Evolutionary conservation across 2,888 invertebrate species (phyloP).

Genomic region (Metopia argyrocephala): DNA sequence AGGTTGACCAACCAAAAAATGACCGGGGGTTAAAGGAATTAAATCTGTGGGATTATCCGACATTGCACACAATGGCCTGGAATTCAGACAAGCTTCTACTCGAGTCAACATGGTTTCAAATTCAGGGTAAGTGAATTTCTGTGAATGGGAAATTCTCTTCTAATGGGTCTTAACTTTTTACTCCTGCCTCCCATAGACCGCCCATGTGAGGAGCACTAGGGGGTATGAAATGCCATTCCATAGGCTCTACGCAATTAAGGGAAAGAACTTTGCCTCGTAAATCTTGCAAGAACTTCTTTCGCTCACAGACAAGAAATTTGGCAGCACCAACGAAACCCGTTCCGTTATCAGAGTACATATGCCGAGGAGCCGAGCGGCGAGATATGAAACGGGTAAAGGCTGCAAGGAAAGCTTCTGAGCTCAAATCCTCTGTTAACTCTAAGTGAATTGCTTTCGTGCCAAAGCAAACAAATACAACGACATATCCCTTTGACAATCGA

Average conservation of each 20-base stretch:
- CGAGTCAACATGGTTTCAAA: conserved; percentile 1
- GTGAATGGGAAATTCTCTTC: conserved; percentile 11
- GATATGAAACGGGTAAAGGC: conserved; percentile 50
- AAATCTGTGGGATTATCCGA: conserved; percentile 2
- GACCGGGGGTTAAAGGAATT: conserved; percentile 17
- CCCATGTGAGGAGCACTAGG: conserved; percentile 36
- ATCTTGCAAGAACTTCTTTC: neutral
- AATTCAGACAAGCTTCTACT: conserved; percentile 14
- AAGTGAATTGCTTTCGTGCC: conserved; percentile 55
- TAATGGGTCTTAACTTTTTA: conserved; percentile 14
- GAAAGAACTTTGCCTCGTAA: conserved; percentile 2
- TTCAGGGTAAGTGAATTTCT: conserved; percentile 19
- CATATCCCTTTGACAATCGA: conserved; percentile 36
- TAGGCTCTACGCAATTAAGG: neutral
- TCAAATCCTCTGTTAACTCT: conserved; percentile 34
- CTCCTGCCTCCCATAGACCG: too few relatives aligned
- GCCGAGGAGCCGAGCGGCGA: conserved; percentile 51
- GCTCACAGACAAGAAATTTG: neutral
- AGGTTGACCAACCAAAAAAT: conserved; percentile 7
- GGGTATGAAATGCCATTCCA: conserved; percentile 17
- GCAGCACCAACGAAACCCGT: conserved; percentile 19
- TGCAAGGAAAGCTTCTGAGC: conserved; percentile 46
- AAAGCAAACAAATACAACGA: conserved; percentile 58
- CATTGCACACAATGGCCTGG: conserved; percentile 7
- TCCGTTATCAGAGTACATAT: conserved; percentile 53